Percentiles rank a stretch among this genome's conserved stretches.
Evolutionary conservation across 2,888 invertebrate species (phyloP).

Genomic region (Epinotia ramella): DNA sequence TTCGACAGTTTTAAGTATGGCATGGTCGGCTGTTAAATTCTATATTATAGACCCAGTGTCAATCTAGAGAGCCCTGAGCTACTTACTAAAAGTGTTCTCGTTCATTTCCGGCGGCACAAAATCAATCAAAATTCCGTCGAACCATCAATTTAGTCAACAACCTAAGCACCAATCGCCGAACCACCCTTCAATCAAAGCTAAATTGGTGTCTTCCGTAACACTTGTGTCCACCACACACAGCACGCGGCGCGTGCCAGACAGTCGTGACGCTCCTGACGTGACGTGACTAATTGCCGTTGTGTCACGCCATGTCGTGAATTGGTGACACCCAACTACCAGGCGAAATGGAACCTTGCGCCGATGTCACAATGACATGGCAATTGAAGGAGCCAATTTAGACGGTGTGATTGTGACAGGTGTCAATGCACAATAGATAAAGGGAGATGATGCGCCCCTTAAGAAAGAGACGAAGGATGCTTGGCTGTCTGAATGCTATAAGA

Average conservation of each 20-base stretch:
- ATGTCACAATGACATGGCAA: neutral
- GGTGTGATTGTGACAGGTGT: conserved; percentile 6
- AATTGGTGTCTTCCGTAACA: conserved; percentile 16
- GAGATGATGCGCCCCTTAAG: neutral
- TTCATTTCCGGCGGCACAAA: neutral
- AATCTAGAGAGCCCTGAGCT: too few species aligned
- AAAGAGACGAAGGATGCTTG: neutral
- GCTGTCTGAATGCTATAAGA: neutral
- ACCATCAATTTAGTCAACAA: neutral
- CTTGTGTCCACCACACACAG: neutral
- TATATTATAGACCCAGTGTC: too few species aligned
- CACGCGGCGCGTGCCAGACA: neutral
- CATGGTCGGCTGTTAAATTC: too few species aligned
- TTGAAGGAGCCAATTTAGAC: conserved; percentile 4
- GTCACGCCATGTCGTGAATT: conserved; percentile 1
- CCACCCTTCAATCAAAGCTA: conserved; percentile 2
- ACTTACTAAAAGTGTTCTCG: neutral
- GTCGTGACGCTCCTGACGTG: neutral
- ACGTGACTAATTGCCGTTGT: neutral
- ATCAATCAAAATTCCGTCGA: neutral
- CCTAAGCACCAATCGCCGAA: neutral
- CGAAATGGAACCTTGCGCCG: neutral
- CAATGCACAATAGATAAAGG: conserved; percentile 6
- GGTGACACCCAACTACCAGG: neutral
- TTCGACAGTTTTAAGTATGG: too few species aligned